phyloP scores from a whole-genome alignment of 2,888 invertebrate genomes.

The Iselma pallidipennis region DNA sequence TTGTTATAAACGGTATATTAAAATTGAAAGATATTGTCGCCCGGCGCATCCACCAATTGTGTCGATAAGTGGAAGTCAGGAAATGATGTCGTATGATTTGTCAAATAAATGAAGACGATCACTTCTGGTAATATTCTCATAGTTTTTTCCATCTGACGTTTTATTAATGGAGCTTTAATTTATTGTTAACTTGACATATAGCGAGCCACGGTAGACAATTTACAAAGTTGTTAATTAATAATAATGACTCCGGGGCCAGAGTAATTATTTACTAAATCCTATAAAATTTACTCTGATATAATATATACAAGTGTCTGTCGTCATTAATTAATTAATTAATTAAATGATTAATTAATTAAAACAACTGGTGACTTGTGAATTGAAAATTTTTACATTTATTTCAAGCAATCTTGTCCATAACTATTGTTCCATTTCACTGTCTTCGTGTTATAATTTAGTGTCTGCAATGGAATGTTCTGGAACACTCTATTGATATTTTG shows the following conservation, averaged over 20 bases:
- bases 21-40: not conserved
- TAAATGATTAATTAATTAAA: too few relatives aligned
- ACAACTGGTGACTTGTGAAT: not conserved
- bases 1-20: too few relatives aligned
- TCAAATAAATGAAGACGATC: too few relatives aligned
- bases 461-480: not conserved
- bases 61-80: too few relatives aligned
- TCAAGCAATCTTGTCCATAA: not conserved
- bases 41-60: not conserved
- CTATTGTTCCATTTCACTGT: not conserved
- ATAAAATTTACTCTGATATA: not conserved
- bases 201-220: not conserved
- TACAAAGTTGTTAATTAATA: not conserved
- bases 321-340: not conserved
- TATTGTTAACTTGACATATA: not conserved
- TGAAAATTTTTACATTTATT: not conserved
- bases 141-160: not conserved
- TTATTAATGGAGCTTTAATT: not conserved
- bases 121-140: too few relatives aligned
- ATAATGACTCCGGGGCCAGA: not conserved
- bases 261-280: not conserved
- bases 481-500: not conserved
- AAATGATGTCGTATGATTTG: too few relatives aligned
- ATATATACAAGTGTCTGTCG: too few relatives aligned
- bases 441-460: not conserved